Conservation (phyloP, 2,113 vertebrate species). For the Craseonycteris thonglongyai region DNA sequence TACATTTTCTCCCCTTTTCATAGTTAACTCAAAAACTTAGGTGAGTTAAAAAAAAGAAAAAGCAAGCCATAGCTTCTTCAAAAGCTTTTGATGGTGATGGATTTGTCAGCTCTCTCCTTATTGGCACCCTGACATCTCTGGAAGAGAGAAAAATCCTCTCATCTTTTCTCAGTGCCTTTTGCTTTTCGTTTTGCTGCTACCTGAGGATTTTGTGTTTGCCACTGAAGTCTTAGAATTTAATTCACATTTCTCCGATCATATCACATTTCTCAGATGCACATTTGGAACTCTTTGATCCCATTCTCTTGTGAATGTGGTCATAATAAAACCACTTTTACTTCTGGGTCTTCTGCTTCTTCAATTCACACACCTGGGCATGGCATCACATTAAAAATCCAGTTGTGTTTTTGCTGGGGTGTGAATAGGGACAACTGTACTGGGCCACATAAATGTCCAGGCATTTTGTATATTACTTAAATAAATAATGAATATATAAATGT, state of each 20-base stretch:
- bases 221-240: neutral
- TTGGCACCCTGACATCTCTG: neutral
- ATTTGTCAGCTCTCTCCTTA: neutral
- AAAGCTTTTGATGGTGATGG: neutral
- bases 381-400: neutral
- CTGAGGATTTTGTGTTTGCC: neutral
- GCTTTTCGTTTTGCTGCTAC: constrained; percentile 5
- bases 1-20: neutral
- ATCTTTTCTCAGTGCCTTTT: neutral
- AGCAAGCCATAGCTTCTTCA: neutral
- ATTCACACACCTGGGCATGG: neutral
- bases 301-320: neutral
- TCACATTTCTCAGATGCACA: neutral
- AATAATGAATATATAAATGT: neutral
- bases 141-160: neutral
- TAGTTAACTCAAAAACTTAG: neutral
- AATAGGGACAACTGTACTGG: neutral
- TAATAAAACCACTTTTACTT: neutral
- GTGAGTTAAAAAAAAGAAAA: neutral
- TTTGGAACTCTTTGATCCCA: neutral
- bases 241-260: neutral
- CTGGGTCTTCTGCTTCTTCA: neutral
- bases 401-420: neutral
- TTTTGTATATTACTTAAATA: neutral
- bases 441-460: neutral